phyloP scores from a whole-genome alignment of 2,888 invertebrate species.

The Prosopocoilus inquinatus region DNA sequence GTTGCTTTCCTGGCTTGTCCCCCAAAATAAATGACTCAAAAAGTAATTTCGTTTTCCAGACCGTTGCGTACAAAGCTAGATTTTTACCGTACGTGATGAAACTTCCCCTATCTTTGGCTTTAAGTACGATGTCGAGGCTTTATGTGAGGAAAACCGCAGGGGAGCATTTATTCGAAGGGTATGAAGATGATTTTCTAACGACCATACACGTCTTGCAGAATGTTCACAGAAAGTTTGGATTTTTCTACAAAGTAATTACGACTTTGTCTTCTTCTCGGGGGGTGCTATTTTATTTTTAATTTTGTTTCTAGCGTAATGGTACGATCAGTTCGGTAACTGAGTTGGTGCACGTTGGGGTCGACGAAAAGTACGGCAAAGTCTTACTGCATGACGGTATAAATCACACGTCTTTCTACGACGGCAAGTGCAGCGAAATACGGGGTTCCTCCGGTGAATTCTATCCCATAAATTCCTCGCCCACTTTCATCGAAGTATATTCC shows the following conservation, averaged over 20 bases:
- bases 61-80: slow-evolving; percentile 60
- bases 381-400: slow-evolving; percentile 69
- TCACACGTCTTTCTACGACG: slow-evolving; percentile 56
- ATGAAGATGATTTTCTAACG: slow-evolving; percentile 69
- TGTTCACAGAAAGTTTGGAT: slow-evolving; percentile 14
- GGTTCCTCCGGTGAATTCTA: slow-evolving; percentile 83
- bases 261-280: no score
- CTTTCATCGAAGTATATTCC: slow-evolving; percentile 63
- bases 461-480: slow-evolving; percentile 63
- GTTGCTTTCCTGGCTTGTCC: slow-evolving; percentile 30
- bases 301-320: slow-evolving; percentile 35
- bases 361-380: slow-evolving; percentile 60
- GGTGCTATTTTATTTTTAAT: slow-evolving; percentile 50
- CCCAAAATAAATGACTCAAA: neutral
- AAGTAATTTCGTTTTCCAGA: slow-evolving; percentile 49
- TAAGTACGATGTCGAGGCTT: slow-evolving; percentile 58
- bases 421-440: slow-evolving; percentile 60
- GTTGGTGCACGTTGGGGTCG: slow-evolving; percentile 8
- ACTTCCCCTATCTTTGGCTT: slow-evolving; percentile 55
- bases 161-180: slow-evolving; percentile 78
- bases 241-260: slow-evolving; percentile 46
- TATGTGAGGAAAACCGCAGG: slow-evolving; percentile 63
- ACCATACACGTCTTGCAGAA: slow-evolving; percentile 52
- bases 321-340: slow-evolving; percentile 6
- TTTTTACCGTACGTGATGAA: slow-evolving; percentile 58